Base-by-base conservation (phyloP, 2,113 vertebrate species). In the Chaetodon trifascialis region DNA sequence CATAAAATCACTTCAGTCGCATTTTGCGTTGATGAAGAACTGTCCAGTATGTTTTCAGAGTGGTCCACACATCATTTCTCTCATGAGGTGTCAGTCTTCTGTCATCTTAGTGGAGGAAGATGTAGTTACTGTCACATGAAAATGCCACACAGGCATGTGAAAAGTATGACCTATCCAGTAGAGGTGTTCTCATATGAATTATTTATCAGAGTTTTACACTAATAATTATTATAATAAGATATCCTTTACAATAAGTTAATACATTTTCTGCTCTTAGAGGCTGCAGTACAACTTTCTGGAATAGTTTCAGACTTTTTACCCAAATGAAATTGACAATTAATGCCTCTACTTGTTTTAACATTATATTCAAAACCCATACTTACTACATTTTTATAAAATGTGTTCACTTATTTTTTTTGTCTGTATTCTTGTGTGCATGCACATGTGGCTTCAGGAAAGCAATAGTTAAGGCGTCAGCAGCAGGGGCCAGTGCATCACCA, bases 401-500 rank as follows among this genome's bases (percentile, higher is more conserved):
- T 1, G 25, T 12, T 44, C 4, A 14, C 55, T n/a, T 49, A 60
- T 65, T 2, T 73, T 44, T 52, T 30, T 30, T 30, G 30, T 30
- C 30, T 30, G 3, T 52, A 25, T 51, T 36, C 44, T 34, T 54
- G 21, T 73, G 25, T 72, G 47, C 30, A 15, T 66, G 25, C 12
- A 11, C 64, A 25, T 44, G 23, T 14, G 36, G 60, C 49, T 30
- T 80, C 65, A 70, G 46, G 23, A 14, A 51, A 21, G 46, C 15
- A 15, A 36, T 14, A 64, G 68, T 74, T 38, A 46, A 63, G 44
- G 47, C 76, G 40, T 85, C 73, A 67, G 79, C 65, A 55, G 67
- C 73, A 44, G 76, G 69, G 49, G 59, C 47, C 62, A n/a, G 66
- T 54, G 62, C n/a, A 34, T 67, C 63, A 46, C 55, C 86, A 73